These are phyloP conservation scores for Ataeniobius toweri DNA, from an alignment of 2,797 vertebrate genomes.

Conservation along the genomic window DNA sequence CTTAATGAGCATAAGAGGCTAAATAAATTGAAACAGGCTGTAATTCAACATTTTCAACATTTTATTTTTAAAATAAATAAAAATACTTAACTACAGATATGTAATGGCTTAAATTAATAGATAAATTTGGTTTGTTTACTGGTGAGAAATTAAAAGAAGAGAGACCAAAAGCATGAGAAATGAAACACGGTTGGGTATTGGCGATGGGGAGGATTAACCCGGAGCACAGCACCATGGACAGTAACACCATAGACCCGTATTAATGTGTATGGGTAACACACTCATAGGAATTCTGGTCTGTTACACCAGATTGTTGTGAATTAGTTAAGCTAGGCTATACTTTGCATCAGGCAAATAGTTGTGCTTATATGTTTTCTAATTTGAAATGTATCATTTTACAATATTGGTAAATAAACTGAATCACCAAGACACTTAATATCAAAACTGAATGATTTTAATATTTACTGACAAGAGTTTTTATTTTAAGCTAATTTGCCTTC, in stretches of 20 bases:
- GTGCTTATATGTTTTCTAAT: neutral
- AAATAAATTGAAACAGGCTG: neutral
- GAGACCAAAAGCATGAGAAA: too few relatives aligned
- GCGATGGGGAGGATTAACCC: too few relatives aligned
- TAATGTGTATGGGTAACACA: neutral
- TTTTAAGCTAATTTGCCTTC: neutral
- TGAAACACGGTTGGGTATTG: too few relatives aligned
- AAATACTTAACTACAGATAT: too few relatives aligned
- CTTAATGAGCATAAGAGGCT: neutral
- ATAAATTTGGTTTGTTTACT: too few relatives aligned
- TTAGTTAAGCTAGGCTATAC: conserved; percentile 6
- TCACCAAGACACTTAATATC: neutral
- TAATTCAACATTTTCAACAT: too few relatives aligned
- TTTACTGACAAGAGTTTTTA: neutral
- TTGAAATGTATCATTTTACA: neutral
- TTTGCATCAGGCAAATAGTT: neutral
- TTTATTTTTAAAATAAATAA: too few relatives aligned
- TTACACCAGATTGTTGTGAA: neutral
- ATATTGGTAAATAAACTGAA: neutral
- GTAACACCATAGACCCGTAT: too few relatives aligned
- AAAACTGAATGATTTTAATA: neutral
- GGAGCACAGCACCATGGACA: neutral
- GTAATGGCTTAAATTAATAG: too few relatives aligned
- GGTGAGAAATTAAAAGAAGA: too few relatives aligned
- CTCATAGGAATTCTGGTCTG: neutral